Evolutionary conservation across 2,797 vertebrate genomes (phyloP).

Genomic region (Channallabes apus): DNA sequence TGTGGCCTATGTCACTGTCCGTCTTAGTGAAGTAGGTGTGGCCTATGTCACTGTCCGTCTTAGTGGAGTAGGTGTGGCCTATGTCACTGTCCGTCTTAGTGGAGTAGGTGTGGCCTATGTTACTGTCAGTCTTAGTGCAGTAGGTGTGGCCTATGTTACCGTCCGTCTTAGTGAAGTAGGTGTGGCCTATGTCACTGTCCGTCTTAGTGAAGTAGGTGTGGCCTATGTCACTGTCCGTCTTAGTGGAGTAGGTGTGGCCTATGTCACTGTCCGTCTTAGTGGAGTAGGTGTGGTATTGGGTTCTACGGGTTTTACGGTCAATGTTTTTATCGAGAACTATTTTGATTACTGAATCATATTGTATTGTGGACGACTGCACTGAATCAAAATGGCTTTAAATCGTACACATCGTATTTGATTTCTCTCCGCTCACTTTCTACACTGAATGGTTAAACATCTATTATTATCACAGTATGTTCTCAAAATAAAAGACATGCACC

Average conservation of each 20-base stretch:
- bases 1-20: neutral
- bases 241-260: neutral
- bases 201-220: neutral
- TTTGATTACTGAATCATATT: neutral
- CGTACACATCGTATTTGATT: neutral
- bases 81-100: too few species aligned
- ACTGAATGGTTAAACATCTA: neutral
- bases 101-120: neutral
- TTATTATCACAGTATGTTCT: neutral
- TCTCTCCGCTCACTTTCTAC: neutral
- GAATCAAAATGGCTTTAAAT: neutral
- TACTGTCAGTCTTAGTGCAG: neutral
- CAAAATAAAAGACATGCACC: neutral
- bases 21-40: neutral
- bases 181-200: neutral
- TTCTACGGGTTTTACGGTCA: too few species aligned
- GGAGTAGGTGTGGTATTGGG: neutral
- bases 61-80: neutral
- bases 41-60: too few species aligned
- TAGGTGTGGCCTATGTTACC: neutral
- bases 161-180: neutral
- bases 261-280: neutral
- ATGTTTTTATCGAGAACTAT: neutral
- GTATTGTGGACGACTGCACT: neutral
- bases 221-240: neutral